Conservation (phyloP, 2,113 vertebrate genomes). For the Panthera tigris region DNA sequence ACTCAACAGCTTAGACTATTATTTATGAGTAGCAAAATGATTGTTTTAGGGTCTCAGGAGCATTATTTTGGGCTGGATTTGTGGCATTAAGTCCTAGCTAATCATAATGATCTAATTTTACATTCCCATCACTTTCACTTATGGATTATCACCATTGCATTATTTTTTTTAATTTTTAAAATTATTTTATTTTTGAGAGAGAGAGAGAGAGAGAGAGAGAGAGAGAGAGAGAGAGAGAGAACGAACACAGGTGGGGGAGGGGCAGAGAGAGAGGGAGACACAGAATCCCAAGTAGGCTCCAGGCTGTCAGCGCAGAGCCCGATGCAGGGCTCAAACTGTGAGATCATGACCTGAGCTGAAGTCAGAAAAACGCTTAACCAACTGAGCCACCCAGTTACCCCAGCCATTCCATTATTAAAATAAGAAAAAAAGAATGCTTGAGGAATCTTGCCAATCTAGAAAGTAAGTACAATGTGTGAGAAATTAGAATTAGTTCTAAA, state of each 20-base stretch:
- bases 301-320: too few relatives aligned
- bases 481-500: not conserved
- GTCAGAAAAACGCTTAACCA: too few relatives aligned
- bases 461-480: not conserved
- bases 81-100: not conserved
- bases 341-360: too few relatives aligned
- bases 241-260: too few relatives aligned
- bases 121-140: not conserved
- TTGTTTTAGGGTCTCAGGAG: not conserved
- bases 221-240: too few relatives aligned
- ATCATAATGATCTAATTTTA: not conserved
- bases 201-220: too few relatives aligned
- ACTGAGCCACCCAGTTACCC: too few relatives aligned
- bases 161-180: not conserved
- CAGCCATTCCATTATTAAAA: not conserved
- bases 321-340: too few relatives aligned
- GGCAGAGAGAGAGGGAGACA: too few relatives aligned
- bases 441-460: not conserved
- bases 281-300: too few relatives aligned
- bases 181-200: too few relatives aligned
- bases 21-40: conserved; percentile 42
- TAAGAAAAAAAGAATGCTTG: not conserved
- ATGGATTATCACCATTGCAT: not conserved
- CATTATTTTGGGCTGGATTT: not conserved
- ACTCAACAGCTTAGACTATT: not conserved